Evolutionary conservation across 2,888 invertebrate genomes (phyloP), one percentile per base, ranked within the genome.

Genomic region (Diarsia mendica): DNA sequence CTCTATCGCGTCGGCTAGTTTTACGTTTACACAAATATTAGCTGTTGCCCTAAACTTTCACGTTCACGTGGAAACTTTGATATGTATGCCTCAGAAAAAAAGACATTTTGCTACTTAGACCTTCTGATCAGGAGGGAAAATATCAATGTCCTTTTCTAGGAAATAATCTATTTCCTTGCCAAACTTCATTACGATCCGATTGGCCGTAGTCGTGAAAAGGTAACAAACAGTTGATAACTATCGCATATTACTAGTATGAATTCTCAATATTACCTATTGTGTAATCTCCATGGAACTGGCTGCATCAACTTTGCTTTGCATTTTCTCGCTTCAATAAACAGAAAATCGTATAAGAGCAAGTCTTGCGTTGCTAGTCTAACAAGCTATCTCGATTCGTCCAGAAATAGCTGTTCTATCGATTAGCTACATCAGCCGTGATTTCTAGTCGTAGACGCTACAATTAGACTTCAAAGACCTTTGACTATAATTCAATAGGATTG

Each of bases 391-490:
- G 67, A 49, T 33, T 44, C 49, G 51, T 68, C 65, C 65, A 73
- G 60, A 81, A 81, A 81, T 83, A 81, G 79, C 67, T 58, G 10
- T 28, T 66, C 8, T 44, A 81, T 79, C 70, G 79, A 79, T 83
- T 61, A 46, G 44, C n/a, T 66, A 39, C 64, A n/a, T 23, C 28
- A 60, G 15, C 53, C n/a, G 55, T 13, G 63, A 46, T 49, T 66
- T 49, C 67, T 64, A 75, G 51, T 44, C 20, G 11, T 20, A 69
- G 39, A 23, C 13, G 5, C 64, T 49, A 55, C 20, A 71, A 74
- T 71, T 67, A 79, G 39, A 82, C 53, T 61, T 83, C 70, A 82
- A 83, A 82, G 79, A 51, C 20, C 20, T 39, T n/a, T 9, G 20
- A 28, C 9, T 51, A 58, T 69, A 78, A 72, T 44, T 83, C 68